Conservation (phyloP, 2,888 invertebrate species). For the Linnaemya vulpina region DNA sequence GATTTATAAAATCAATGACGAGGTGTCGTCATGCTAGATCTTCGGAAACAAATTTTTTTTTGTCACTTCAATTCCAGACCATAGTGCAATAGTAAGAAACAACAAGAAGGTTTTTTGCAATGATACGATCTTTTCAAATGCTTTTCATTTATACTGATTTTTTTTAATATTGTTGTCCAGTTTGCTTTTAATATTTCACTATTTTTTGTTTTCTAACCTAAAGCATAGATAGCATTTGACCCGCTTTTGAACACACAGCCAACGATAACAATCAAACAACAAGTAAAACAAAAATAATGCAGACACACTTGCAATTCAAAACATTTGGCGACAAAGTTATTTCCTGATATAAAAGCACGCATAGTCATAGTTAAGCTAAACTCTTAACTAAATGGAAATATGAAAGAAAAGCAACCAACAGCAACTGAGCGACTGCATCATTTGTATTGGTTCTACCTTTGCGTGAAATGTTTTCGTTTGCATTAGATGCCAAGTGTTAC, state of each 20-base stretch:
- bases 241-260: conserved; percentile 31
- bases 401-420: neutral
- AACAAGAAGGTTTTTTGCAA: conserved; percentile 35
- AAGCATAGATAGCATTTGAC: conserved; percentile 47
- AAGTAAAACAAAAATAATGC: conserved; percentile 12
- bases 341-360: conserved; percentile 54
- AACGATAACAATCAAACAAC: conserved; percentile 11
- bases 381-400: conserved; percentile 23
- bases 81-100: neutral
- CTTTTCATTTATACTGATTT: conserved; percentile 25
- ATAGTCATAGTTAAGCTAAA: conserved; percentile 33
- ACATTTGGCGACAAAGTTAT: conserved; percentile 67
- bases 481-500: conserved; percentile 55
- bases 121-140: conserved; percentile 50
- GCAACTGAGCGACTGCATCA: conserved; percentile 5
- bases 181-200: neutral
- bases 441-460: conserved; percentile 46
- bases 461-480: conserved; percentile 50
- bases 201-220: conserved; percentile 21
- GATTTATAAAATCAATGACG: too few relatives aligned
- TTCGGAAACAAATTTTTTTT: too few relatives aligned
- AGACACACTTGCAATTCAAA: conserved; percentile 41
- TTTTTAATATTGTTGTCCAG: neutral
- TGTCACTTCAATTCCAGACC: too few relatives aligned
- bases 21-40: too few relatives aligned